Base-by-base conservation (phyloP, 1,140 invertebrate species). In the Microplitis demolitor region DNA sequence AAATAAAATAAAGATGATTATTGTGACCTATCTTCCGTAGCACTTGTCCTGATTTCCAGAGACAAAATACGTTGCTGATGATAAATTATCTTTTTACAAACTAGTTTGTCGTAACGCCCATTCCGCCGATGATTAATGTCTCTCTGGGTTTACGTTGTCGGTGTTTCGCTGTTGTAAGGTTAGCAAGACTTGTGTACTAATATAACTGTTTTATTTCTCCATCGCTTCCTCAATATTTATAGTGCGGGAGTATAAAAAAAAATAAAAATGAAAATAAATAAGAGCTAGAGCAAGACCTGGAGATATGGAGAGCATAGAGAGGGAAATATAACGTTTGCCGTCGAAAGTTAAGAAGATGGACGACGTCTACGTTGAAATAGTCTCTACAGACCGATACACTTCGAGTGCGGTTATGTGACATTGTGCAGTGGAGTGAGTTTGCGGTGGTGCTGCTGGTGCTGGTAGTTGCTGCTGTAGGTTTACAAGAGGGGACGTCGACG, bases 371-470 rank as follows among this genome's bases (percentile, higher is more conserved):
- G 56, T 11, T 58, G 14, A 31, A 58, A 69, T 69, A 63, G 62
- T 58, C 68, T 76, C 24, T 63, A 61, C 69, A 74, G 71, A 75
- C 76, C 77, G 77, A 79, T 78, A 79, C 74, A 76, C 76, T 79
- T 74, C 63, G 35, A 69, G 68, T 74, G 79, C 62, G 76, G 79
- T 80, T 80, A 78, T 72, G 77, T 76, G 79, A 81, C 76, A 76
- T 73, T 76, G 73, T 70, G 74, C 74, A 74, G 70, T 66, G 70
- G 62, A 56, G 71, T 73, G 69, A 73, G 73, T 72, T 50, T 63
- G 61, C 66, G 69, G 58, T 64, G 72, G 39, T 54, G 67, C 58
- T 33, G 64, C 61, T 39, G 24, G 14, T 34, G 56, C 35, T 24
- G 11, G 6, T 11, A 45, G 39, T 45, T 45, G 39, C 11, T 9